Evolutionary conservation across 2,113 vertebrate species (phyloP).

Genomic region (Apteryx owenii): DNA sequence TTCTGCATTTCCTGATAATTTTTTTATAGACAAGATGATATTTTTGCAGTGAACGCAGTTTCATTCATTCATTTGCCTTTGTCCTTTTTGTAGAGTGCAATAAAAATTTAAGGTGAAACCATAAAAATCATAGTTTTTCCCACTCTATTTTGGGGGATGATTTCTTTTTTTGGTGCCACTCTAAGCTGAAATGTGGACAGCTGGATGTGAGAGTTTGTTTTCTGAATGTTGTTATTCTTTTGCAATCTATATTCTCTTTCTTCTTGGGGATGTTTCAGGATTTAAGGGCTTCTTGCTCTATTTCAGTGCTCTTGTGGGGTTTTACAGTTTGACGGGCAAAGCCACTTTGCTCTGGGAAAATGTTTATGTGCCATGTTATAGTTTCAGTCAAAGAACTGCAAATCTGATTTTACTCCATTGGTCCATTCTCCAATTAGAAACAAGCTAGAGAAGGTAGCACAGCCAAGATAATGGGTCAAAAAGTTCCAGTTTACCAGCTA

Average conservation of each 20-base stretch:
- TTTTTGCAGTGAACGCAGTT: background rate
- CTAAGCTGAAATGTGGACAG: background rate
- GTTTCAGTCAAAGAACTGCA: background rate
- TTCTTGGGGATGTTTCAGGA: background rate
- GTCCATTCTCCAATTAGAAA: background rate
- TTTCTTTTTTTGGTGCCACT: accelerated
- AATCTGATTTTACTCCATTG: background rate
- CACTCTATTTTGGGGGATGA: background rate
- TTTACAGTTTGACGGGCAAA: background rate
- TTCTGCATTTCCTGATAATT: background rate
- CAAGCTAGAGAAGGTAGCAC: background rate
- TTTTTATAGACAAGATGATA: background rate
- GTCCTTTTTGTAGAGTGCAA: background rate
- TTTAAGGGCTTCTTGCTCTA: background rate
- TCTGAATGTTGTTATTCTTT: background rate
- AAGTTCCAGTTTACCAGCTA: background rate
- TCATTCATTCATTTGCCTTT: background rate
- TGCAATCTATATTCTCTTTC: background rate
- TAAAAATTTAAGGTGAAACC: background rate
- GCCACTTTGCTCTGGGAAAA: background rate
- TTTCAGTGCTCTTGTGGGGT: background rate
- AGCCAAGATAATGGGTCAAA: background rate
- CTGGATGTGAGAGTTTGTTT: background rate
- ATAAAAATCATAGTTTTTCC: background rate
- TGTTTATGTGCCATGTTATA: background rate